Evolutionary conservation across 1,140 invertebrate genomes (phyloP), one percentile per base, ranked within the genome.

Genomic region (Fopius arisanus): DNA sequence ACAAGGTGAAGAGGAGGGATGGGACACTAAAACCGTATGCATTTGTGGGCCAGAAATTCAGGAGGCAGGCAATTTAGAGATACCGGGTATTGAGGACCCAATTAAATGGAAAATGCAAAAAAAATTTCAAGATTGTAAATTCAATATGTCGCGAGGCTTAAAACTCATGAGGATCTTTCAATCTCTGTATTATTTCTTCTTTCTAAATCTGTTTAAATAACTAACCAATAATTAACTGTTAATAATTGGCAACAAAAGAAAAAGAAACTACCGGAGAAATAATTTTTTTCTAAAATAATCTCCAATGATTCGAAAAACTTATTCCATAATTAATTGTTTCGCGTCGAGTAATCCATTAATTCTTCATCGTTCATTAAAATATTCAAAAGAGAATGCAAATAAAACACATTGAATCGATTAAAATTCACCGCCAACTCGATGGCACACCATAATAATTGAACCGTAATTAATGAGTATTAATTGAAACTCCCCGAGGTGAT

Each of bases 61-160:
- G n/a, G 14, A 19, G 62, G 33, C 3, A 23, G 1, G 21, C 23
- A n/a, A 62, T 62, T 12, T 59, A 59, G 21, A 23, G 21, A 9
- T 12, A 9, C 28, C 14, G 23, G 23, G 14, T 48, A 48, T 48
- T 48, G 54, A 23, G 14, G 23, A 19, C 12, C 3, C n/a, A 65
- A 65, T 65, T 29, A 29, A 65, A 65, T 65, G 62, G 62, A 29
- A 33, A 31, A 65, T 65, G 62, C n/a, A n/a, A 65, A 16, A n/a
- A n/a, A n/a, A n/a, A n/a, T n/a, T n/a, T n/a, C n/a, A n/a, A n/a
- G n/a, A n/a, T n/a, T n/a, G n/a, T n/a, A n/a, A n/a, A n/a, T n/a
- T n/a, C n/a, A n/a, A n/a, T n/a, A n/a, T n/a, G n/a, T n/a, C n/a
- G n/a, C n/a, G n/a, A n/a, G n/a, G n/a, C n/a, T n/a, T n/a, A n/a